Evolutionary conservation across 2,113 vertebrate species (phyloP).

Genomic region (Myotis lucifugus): DNA sequence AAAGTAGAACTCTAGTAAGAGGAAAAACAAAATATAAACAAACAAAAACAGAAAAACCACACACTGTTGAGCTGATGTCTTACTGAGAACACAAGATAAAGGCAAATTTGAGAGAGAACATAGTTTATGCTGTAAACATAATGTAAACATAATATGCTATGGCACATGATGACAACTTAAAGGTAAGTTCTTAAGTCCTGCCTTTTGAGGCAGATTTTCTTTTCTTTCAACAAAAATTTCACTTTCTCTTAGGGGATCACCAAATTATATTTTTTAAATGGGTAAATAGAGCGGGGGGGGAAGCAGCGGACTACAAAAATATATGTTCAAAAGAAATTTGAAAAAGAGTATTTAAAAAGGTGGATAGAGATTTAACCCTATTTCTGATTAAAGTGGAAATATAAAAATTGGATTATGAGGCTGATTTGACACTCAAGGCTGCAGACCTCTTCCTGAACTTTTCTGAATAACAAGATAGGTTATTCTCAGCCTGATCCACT

Average conservation of each 20-base stretch:
- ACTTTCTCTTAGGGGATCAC: neutral
- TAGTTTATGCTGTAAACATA: neutral
- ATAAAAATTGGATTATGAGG: neutral
- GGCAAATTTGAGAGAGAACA: neutral
- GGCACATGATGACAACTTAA: constrained; percentile 16
- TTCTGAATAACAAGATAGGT: neutral
- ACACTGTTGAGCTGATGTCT: constrained; percentile 37
- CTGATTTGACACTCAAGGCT: neutral
- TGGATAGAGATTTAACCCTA: neutral
- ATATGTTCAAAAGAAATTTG: neutral
- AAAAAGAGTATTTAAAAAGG: neutral
- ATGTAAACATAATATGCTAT: too few species aligned
- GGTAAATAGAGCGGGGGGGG: neutral
- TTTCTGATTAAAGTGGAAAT: neutral
- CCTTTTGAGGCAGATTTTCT: neutral
- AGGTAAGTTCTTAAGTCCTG: neutral
- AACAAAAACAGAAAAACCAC: neutral
- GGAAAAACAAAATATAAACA: constrained; percentile 42
- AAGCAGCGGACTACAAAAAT: neutral
- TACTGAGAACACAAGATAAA: constrained; percentile 57
- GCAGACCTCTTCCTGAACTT: neutral
- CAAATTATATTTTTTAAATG: neutral
- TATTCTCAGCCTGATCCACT: neutral
- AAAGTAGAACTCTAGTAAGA: constrained; percentile 67
- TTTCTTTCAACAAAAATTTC: neutral